Conservation (phyloP, 1,140 invertebrate genomes). For the Propsilocerus akamusi region DNA sequence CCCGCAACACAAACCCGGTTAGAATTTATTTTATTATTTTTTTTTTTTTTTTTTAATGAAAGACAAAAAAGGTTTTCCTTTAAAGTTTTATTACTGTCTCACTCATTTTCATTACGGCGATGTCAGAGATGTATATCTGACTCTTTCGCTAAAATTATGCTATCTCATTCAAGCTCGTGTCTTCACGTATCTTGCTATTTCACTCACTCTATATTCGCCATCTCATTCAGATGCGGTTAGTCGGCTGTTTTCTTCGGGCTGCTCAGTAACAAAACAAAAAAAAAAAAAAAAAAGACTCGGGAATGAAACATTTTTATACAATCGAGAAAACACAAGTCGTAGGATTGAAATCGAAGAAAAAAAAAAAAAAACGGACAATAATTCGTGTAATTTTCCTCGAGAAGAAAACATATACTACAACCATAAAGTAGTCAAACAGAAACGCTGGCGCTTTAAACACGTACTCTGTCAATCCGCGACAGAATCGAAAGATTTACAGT, state of each 20-base stretch:
- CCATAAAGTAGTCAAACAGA: slow-evolving; percentile 23
- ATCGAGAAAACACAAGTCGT: no score
- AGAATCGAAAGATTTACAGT: no score
- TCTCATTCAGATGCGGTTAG: background rate
- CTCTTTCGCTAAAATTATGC: background rate
- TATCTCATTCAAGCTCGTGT: background rate
- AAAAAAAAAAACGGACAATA: background rate
- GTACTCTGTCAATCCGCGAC: no score
- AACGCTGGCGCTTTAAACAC: slow-evolving; percentile 22
- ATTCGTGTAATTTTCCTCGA: background rate
- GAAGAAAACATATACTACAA: background rate
- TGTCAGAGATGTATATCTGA: no score
- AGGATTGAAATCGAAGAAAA: background rate
- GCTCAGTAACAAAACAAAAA: background rate
- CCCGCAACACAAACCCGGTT: no score
- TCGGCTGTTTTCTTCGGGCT: background rate
- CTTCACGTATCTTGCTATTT: background rate
- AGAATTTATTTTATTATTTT: no score
- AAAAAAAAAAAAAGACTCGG: no score
- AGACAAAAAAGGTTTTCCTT: no score
- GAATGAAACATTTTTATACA: background rate
- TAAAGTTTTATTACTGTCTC: no score
- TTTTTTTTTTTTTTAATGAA: no score
- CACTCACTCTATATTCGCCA: background rate
- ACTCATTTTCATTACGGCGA: no score